Base-by-base conservation (phyloP, 2,113 vertebrate species). In the Gobiocypris rarus region DNA sequence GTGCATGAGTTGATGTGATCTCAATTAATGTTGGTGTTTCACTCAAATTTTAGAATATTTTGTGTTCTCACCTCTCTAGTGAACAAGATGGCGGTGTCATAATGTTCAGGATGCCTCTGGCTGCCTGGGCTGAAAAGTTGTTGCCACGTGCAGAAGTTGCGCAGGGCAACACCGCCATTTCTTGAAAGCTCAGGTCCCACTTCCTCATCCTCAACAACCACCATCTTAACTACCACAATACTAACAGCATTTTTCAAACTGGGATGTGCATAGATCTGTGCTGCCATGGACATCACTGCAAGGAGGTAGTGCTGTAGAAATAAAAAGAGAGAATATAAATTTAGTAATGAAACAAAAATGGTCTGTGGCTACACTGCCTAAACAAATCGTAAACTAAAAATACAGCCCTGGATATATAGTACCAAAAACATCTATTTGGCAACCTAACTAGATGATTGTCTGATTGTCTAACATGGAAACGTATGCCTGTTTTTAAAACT, bases 91-190 rank as follows among this genome's bases (percentile, higher is more conserved):
- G 96, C 96, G 0, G 96, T 97, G 90, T 97, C 96, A 0, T 95
- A 97, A 86, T 97, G 96, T 84, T 96, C 95, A 0, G 95, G 93
- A 87, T 97, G 94, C 28, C 96, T 90, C 86, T 96, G 95, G 0
- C 95, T 96, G 0, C 86, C 83, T 0, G 94, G 94, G 89, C 97
- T 97, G 92, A 95, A 93, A 4, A 1, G 88, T 43, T 93, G 94
- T 82, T 97, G 96, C 96, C 96, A 97, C 86, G 24, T 91, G 87
- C 96, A 97, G 93, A 97, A 97, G 89, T 94, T 96, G 9, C 96
- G 93, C 26, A 97, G 92, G 0, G 94, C 93, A 38, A 96, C 93
- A 0, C 95, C 95, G 0, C 95, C 96, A 0, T 97, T 97, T 87
- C 94, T 94, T 0, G 96, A 96, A 34, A 96, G 92, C 74, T 93